Evolutionary conservation across 2,888 invertebrate genomes (phyloP), one percentile per base, ranked within the genome.

Genomic region (Scaptomyza parva): DNA sequence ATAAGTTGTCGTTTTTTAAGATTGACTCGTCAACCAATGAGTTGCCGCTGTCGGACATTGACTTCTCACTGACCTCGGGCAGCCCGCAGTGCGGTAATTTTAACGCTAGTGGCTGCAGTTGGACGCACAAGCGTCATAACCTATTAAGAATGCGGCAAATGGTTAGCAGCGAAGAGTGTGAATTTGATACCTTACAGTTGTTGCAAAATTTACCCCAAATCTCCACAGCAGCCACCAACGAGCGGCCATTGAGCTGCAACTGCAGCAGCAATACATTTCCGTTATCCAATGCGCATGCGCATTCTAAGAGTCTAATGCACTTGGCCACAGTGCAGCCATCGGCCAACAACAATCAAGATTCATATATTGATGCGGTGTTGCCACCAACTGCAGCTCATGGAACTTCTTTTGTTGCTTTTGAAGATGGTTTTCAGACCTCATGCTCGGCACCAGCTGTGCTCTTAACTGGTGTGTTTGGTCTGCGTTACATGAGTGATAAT

Each of bases 11-110:
- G 11, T 86, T 91, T 43, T 91, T 86, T 59, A 91, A 91, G 78
- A 90, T 91, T 30, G 93, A 93, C 89, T 94, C 94, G 53, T 93
- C 94, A n/a, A 94, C 94, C 70, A 95, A 95, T 92, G 95, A 95
- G 91, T 91, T 95, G 83, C 95, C 95, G 60, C 91, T 95, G 80
- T 94, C 94, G 63, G 93, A 93, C 73, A 92, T 93, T 88, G 92
- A 93, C 88, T 93, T 93, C 72, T 90, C 89, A 18, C 65, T 83
- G 66, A 90, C 88, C 67, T 91, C 89, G 30, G 85, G 90, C 62
- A 90, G 90, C 57, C 91, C 91, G 20, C 71, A 68, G 8, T 71
- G 65, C 14, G 53, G 54, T 18, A 60, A 53, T 11, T 12, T 54
- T 14, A 44, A 14, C 26, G 17, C 37, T 0, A 33, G 22, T 47